A percentile compares a stretch with the other conserved stretches of the same genome.
phyloP scores from a whole-genome alignment of 2,797 vertebrate species.

The Dicrostonyx torquatus region DNA sequence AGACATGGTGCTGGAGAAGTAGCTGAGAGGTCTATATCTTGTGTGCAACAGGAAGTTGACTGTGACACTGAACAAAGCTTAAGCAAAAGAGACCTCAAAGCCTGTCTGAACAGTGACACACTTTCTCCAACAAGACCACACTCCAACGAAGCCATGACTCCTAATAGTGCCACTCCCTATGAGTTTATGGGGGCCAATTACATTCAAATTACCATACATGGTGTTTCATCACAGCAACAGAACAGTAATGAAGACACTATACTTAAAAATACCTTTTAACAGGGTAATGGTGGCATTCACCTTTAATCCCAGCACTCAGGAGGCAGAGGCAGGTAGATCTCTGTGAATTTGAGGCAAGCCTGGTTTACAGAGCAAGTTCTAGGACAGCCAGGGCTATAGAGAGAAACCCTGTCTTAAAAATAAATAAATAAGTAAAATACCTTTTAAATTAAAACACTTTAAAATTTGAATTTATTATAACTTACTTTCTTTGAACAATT shows the following conservation, averaged over 20 bases:
- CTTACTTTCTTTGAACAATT: neutral
- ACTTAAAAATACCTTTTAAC: neutral
- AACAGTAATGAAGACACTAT: neutral
- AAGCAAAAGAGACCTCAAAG: neutral
- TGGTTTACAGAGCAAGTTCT: neutral
- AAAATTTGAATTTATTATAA: neutral
- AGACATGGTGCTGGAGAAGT: neutral
- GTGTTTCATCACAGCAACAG: neutral
- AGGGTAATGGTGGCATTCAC: neutral
- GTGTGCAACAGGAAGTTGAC: neutral
- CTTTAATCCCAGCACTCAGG: neutral
- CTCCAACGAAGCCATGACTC: neutral
- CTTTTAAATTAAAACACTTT: neutral
- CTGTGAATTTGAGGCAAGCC: neutral
- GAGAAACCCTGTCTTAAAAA: neutral
- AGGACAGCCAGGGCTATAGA: neutral
- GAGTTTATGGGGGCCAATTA: neutral
- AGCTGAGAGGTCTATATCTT: neutral
- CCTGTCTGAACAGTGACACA: neutral
- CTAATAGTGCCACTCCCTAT: neutral
- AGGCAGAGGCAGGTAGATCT: neutral
- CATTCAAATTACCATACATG: neutral
- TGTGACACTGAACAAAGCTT: neutral
- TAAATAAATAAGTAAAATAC: neutral
- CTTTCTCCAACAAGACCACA: neutral